Percentiles rank a stretch among this genome's conserved stretches.
These are phyloP conservation scores for Leptopilina myrica DNA, from an alignment of 2,888 invertebrate genomes.

Conservation along the genomic window DNA sequence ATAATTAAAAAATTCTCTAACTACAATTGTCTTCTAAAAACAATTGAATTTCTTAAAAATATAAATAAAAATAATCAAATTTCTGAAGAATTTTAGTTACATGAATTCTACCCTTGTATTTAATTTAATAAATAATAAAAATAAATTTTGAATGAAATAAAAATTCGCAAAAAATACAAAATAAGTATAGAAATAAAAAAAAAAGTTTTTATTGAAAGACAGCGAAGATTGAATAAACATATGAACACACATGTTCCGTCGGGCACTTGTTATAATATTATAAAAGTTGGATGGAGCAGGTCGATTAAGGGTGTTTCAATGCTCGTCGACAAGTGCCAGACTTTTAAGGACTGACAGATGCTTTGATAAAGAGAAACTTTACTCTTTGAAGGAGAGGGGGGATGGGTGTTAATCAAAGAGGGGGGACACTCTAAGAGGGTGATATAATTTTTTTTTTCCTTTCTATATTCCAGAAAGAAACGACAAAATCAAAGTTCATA, in stretches of 20 bases:
- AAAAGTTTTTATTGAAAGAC: background rate
- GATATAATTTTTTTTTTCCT: constrained; percentile 20
- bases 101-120: no score
- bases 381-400: background rate
- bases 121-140: no score
- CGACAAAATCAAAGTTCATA: constrained; percentile 16
- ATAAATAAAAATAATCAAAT: no score
- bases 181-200: background rate
- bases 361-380: constrained; percentile 28
- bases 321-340: constrained; percentile 23
- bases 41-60: no score
- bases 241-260: background rate
- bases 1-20: no score
- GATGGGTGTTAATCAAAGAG: no score
- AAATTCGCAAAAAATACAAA: no score
- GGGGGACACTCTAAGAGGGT: background rate
- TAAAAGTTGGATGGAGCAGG: constrained; percentile 11
- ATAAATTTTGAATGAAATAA: no score
- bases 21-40: no score
- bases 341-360: constrained; percentile 20
- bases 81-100: no score
- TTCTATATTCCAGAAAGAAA: background rate
- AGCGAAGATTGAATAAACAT: background rate
- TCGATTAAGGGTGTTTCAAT: constrained; percentile 32
- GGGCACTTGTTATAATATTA: constrained; percentile 20